Conservation (phyloP, 2,797 vertebrate genomes). For the Pseudochirops cupreus region DNA sequence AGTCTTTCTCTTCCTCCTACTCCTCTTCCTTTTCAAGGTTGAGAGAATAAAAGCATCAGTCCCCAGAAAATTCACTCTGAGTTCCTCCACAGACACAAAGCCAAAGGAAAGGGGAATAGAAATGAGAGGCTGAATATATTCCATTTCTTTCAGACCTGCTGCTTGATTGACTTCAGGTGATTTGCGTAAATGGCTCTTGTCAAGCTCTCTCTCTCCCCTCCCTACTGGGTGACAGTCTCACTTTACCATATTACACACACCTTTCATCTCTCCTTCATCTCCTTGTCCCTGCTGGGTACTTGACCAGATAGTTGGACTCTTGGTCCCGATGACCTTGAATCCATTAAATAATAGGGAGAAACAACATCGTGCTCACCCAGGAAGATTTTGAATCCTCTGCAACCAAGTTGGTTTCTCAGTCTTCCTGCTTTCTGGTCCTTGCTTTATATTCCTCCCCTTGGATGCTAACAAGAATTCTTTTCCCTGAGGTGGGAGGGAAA, state of each 20-base stretch:
- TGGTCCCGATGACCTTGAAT: neutral
- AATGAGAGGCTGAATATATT: neutral
- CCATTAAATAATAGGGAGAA: conserved; percentile 4
- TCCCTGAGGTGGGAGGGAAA: neutral
- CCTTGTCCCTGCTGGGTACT: conserved; percentile 23
- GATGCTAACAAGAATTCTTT: conserved; percentile 30
- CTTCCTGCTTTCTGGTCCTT: conserved; percentile 19
- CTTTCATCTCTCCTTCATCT: conserved; percentile 3
- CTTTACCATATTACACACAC: neutral
- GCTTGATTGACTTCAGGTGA: neutral
- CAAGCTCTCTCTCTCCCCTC: neutral
- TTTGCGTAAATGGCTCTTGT: neutral
- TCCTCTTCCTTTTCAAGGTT: neutral
- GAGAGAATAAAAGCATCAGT: neutral
- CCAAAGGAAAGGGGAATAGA: neutral
- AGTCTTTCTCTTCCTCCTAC: neutral
- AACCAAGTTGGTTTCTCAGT: conserved; percentile 4
- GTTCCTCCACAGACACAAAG: neutral
- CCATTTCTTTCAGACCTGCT: neutral
- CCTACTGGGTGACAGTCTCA: neutral
- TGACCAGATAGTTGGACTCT: neutral
- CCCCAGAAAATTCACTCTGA: neutral
- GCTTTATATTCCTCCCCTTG: conserved; percentile 8
- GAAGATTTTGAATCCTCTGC: conserved; percentile 13
- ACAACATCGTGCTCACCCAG: neutral